phyloP scores from a whole-genome alignment of 2,113 vertebrate species.

The Nettapus auritus region DNA sequence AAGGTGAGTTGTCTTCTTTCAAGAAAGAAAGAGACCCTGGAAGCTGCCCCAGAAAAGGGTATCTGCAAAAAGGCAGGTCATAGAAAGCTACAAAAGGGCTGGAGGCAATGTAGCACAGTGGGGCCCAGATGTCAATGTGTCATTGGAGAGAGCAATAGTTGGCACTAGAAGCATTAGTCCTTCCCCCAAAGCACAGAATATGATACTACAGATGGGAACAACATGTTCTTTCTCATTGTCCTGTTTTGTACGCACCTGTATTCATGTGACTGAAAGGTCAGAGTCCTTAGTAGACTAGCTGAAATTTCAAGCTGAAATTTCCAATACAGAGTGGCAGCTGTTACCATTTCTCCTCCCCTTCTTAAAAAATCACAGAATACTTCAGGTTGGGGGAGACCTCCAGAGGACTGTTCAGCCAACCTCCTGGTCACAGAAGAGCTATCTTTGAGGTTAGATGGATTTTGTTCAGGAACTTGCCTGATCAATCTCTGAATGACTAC shows the following conservation, averaged over 20 bases:
- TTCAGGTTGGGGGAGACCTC: neutral
- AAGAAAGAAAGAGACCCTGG: neutral
- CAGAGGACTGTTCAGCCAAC: neutral
- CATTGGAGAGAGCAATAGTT: neutral
- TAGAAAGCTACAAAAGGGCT: neutral
- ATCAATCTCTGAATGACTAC: neutral
- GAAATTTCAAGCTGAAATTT: neutral
- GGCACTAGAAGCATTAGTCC: neutral
- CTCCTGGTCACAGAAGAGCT: neutral
- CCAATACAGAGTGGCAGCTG: neutral
- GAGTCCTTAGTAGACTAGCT: neutral
- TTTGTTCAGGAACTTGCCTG: neutral
- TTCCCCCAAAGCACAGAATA: neutral
- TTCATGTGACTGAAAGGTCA: neutral
- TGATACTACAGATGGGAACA: neutral
- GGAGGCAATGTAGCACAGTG: neutral
- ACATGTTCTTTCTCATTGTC: neutral
- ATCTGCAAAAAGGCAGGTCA: neutral
- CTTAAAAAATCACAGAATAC: neutral
- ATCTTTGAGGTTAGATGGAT: neutral
- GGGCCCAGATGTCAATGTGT: neutral
- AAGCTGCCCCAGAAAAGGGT: neutral
- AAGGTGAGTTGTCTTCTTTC: neutral
- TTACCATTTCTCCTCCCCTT: neutral
- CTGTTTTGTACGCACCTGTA: neutral